Conservation (phyloP, 2,797 vertebrate species). For the Karalla daura region DNA sequence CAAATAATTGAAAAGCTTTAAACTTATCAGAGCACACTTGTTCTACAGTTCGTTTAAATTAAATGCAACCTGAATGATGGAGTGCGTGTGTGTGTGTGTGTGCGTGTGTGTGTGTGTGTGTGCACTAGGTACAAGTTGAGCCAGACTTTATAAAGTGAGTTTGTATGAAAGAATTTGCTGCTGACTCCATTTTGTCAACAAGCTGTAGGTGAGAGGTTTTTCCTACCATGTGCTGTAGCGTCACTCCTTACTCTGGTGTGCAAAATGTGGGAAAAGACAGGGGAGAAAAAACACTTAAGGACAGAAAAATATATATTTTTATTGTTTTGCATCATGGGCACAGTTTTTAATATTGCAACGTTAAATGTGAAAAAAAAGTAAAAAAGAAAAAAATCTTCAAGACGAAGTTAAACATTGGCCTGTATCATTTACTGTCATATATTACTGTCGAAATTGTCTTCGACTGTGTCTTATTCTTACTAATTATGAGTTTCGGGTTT, state of each 20-base stretch:
- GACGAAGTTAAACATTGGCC: constrained; percentile 6
- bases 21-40: constrained; percentile 35
- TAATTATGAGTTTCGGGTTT: not conserved
- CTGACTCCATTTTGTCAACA: constrained; percentile 17
- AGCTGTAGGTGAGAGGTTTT: not conserved
- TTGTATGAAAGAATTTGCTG: constrained; percentile 24
- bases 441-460: constrained; percentile 15
- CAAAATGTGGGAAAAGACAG: constrained; percentile 13
- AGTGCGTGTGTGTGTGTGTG: constrained; percentile 2
- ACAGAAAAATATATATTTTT: too few species aligned
- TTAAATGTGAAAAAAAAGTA: constrained; percentile 7
- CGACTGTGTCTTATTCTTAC: not conserved
- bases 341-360: too few species aligned
- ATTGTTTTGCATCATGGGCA: too few species aligned
- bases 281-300: too few species aligned
- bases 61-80: constrained; percentile 25
- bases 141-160: constrained; percentile 28
- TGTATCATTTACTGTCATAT: constrained; percentile 6
- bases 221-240: not conserved
- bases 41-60: constrained; percentile 33
- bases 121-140: constrained; percentile 8
- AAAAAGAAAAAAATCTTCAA: not conserved
- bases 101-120: constrained; percentile 9
- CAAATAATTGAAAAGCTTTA: constrained; percentile 48
- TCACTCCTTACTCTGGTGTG: not conserved